These are phyloP conservation scores for Platysteira castanea DNA, from an alignment of 2,113 vertebrate genomes.

Conservation along the genomic window DNA sequence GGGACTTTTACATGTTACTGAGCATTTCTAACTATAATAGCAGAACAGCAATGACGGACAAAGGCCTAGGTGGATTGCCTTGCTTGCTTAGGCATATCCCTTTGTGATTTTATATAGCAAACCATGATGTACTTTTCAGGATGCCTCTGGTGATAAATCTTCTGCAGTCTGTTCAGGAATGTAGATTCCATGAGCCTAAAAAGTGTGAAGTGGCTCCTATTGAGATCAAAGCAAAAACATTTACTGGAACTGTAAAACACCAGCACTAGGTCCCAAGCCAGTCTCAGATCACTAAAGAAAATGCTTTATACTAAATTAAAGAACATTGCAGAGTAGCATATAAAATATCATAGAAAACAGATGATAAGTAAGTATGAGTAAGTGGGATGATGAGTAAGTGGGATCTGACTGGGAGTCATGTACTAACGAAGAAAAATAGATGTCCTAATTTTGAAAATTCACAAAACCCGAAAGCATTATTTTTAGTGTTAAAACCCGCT, in stretches of 20 bases:
- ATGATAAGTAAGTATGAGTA: neutral
- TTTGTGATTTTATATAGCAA: neutral
- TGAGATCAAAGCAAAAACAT: neutral
- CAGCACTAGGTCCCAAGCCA: neutral
- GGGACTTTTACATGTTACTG: neutral
- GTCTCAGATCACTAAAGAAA: neutral
- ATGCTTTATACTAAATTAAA: neutral
- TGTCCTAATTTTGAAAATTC: conserved; percentile 13
- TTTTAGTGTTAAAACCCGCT: neutral
- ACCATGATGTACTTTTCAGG: neutral
- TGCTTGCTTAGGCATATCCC: neutral
- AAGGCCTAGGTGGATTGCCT: neutral
- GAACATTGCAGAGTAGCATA: neutral
- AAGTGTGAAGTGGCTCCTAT: neutral
- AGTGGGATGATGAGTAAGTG: neutral
- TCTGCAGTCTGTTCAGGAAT: neutral
- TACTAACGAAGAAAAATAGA: neutral
- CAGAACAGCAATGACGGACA: neutral
- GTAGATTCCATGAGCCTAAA: neutral
- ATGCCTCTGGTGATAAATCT: neutral
- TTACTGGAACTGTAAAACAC: neutral
- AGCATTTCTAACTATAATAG: neutral
- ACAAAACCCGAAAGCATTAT: neutral
- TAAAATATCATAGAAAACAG: neutral
- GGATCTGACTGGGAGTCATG: neutral